Conservation (phyloP, 2,113 vertebrate genomes). For the Manacus vitellinus region DNA sequence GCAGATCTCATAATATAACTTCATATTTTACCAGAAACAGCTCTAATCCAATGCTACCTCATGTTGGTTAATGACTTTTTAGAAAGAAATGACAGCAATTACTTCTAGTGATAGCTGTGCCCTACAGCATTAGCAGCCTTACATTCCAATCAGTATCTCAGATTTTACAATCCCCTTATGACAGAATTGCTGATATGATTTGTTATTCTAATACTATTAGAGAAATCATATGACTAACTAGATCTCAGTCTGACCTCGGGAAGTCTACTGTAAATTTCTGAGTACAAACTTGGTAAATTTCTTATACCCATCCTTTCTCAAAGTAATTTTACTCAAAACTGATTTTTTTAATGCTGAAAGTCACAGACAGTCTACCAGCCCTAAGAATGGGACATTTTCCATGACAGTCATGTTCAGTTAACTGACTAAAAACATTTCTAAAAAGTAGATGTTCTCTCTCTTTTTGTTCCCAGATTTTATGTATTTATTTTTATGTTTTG, state of each 20-base stretch:
- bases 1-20: not conserved
- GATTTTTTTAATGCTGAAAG: not conserved
- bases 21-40: not conserved
- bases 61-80: not conserved
- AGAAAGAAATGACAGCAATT: not conserved
- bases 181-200: not conserved
- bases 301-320: not conserved
- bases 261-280: not conserved
- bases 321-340: not conserved
- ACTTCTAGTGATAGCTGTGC: not conserved
- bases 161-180: not conserved
- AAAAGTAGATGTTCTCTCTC: not conserved
- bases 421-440: not conserved
- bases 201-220: not conserved
- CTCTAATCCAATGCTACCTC: not conserved
- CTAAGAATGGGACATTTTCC: not conserved
- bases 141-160: not conserved
- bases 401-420: not conserved
- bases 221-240: not conserved
- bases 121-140: not conserved
- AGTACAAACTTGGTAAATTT: not conserved
- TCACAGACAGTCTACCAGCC: not conserved
- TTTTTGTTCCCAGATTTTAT: not conserved
- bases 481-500: not conserved
- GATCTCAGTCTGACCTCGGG: not conserved